Evolutionary conservation across 1,140 invertebrate species (phyloP).

Genomic region (Brachionus plicatilis): DNA sequence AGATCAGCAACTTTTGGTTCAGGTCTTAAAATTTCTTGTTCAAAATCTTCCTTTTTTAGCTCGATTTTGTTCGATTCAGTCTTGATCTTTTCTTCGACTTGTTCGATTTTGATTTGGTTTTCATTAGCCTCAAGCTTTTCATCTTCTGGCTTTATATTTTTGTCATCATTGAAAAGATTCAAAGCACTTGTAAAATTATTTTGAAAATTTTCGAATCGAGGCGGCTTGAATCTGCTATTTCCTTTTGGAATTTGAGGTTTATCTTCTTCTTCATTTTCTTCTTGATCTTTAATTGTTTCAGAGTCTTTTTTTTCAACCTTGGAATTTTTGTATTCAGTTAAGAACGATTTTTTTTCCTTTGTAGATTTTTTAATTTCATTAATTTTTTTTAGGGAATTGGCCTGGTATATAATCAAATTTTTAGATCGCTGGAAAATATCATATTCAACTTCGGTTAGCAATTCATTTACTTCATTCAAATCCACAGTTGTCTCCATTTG

Average conservation of each 20-base stretch:
- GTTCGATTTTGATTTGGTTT: not conserved
- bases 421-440: slow-evolving; percentile 4
- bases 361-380: slow-evolving; percentile 24
- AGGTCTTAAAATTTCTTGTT: not conserved
- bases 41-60: not conserved
- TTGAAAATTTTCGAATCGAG: not conserved
- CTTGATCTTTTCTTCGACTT: not conserved
- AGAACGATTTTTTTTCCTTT: not conserved
- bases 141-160: not conserved
- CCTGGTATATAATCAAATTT: slow-evolving; percentile 34
- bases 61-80: not conserved
- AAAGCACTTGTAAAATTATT: slow-evolving; percentile 10
- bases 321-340: not conserved
- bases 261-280: not conserved
- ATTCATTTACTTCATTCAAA: not conserved
- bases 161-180: slow-evolving; percentile 4
- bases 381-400: slow-evolving; percentile 12
- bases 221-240: not conserved
- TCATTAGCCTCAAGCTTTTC: not conserved
- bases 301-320: not conserved
- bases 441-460: not conserved
- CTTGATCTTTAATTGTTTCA: not conserved
- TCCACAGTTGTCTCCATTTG: not conserved
- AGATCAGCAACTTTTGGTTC: not conserved
- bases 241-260: not conserved